These are phyloP conservation scores for Globodera ellingtonae DNA, from an alignment of 1,140 invertebrate species.

Conservation along the genomic window DNA sequence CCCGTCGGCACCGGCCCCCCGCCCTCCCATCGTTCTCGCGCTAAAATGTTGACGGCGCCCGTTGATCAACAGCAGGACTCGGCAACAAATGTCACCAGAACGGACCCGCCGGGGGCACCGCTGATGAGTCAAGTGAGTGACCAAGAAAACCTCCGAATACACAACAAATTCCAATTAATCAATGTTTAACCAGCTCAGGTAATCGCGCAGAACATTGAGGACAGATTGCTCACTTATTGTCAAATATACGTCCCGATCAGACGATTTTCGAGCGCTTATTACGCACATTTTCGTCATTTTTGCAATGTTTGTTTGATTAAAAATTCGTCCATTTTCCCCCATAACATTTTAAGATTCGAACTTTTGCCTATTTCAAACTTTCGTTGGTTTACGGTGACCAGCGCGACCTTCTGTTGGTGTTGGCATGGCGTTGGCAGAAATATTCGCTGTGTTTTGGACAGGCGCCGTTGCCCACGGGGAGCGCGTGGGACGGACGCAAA, in stretches of 20 bases:
- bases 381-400: constrained; percentile 39
- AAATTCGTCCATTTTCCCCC: constrained; percentile 8
- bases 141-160: not conserved
- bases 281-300: constrained; percentile 25
- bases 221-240: constrained; percentile 36
- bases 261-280: constrained; percentile 29
- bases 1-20: constrained; percentile 9
- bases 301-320: constrained; percentile 27
- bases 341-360: constrained; percentile 30
- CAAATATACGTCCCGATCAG: constrained; percentile 37
- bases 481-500: not conserved
- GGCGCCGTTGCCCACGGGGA: not conserved
- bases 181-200: not conserved
- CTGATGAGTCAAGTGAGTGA: constrained; percentile 1
- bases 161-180: not conserved
- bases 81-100: not conserved
- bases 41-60: not conserved
- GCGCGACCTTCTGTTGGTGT: constrained; percentile 34
- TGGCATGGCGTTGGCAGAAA: constrained; percentile 29
- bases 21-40: not conserved
- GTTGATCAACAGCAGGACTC: not conserved
- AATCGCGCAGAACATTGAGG: constrained; percentile 30
- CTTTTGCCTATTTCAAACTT: constrained; percentile 44
- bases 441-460: constrained; percentile 26
- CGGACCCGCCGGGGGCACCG: not conserved